Evolutionary conservation across 2,113 vertebrate species (phyloP).

Genomic region (Lamprologus speciosus): DNA sequence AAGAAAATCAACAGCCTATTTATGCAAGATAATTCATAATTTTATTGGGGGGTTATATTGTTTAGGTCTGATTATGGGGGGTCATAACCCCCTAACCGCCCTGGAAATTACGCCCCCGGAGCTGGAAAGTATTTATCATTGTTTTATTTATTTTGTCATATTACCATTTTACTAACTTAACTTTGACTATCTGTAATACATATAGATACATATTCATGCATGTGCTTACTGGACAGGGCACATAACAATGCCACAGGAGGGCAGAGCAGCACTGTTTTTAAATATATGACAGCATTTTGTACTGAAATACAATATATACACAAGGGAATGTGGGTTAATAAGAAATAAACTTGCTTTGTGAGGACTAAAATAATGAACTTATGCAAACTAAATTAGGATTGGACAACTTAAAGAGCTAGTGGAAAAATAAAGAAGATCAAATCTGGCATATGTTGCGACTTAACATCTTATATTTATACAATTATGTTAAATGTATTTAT

Average conservation of each 20-base stretch:
- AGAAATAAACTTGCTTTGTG: not conserved
- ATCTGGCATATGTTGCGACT: not conserved
- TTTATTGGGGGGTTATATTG: not conserved
- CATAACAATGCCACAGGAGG: not conserved
- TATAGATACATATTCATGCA: not conserved
- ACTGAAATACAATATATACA: not conserved
- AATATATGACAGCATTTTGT: not conserved
- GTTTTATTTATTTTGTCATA: not conserved
- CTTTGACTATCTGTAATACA: not conserved
- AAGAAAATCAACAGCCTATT: not conserved
- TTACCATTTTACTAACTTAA: not conserved
- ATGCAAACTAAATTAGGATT: not conserved
- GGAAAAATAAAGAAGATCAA: not conserved
- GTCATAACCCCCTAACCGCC: accelerated
- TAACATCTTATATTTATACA: not conserved
- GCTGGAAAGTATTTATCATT: not conserved
- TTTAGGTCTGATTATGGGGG: accelerated
- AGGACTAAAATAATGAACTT: not conserved
- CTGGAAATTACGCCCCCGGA: accelerated
- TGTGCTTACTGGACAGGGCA: not conserved
- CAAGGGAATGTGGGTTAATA: not conserved
- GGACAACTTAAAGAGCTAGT: not conserved
- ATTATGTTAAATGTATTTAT: not conserved
- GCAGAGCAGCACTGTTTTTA: not conserved
- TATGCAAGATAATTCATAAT: not conserved